These are phyloP conservation scores for Molossus molossus DNA, from an alignment of 2,797 vertebrate genomes.

Conservation along the genomic window DNA sequence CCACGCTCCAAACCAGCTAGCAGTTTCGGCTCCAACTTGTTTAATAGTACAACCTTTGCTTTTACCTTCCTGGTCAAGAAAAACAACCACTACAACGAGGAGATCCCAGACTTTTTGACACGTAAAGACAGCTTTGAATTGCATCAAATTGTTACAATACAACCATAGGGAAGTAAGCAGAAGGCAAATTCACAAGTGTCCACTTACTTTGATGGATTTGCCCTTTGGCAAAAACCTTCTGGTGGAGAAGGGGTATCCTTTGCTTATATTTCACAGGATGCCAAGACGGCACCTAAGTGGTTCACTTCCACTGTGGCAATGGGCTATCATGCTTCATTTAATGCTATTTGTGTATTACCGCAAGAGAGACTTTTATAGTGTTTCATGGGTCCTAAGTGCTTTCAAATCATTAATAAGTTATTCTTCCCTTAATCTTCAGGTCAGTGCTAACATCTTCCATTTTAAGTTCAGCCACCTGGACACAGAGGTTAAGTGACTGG, in stretches of 20 bases:
- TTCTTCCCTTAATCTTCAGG: constrained; percentile 42
- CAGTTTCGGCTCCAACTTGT: background rate
- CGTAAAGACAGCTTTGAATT: constrained; percentile 9
- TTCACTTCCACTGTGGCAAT: background rate
- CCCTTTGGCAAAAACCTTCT: constrained; percentile 25
- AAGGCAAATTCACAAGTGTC: background rate
- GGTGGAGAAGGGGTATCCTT: background rate
- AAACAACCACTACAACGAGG: background rate
- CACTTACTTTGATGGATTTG: background rate
- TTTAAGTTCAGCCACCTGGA: constrained; percentile 31
- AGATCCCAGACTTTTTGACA: background rate
- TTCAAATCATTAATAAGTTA: constrained; percentile 71
- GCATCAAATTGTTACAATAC: background rate
- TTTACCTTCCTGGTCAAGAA: background rate
- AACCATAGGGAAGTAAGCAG: background rate
- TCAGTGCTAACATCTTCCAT: constrained; percentile 49
- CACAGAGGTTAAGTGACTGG: constrained; percentile 21
- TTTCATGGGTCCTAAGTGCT: constrained; percentile 65
- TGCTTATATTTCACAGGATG: constrained; percentile 11
- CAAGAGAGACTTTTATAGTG: constrained; percentile 33
- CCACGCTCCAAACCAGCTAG: background rate
- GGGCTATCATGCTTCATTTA: background rate
- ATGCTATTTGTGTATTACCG: background rate
- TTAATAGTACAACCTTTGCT: background rate
- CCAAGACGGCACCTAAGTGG: background rate